These are phyloP conservation scores for Hirtodrosophila duncani DNA, from an alignment of 2,888 invertebrate species.

Conservation along the genomic window DNA sequence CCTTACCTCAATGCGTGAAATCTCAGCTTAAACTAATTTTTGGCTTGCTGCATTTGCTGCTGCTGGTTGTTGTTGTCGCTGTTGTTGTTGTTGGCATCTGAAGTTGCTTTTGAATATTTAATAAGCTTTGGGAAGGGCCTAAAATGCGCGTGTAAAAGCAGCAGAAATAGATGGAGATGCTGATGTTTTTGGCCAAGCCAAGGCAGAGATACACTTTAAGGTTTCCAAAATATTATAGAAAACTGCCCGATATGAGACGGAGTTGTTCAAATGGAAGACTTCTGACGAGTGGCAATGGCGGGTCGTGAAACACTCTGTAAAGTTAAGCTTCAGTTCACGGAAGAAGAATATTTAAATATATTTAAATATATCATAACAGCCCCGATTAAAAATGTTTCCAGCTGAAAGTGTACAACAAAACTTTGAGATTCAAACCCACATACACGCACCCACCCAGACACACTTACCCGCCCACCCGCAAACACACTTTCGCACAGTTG, in stretches of 20 bases:
- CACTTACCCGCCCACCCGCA: neutral
- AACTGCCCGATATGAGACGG: too few species aligned
- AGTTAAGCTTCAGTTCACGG: too few species aligned
- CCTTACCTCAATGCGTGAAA: conserved; percentile 33
- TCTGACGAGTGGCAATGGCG: too few species aligned
- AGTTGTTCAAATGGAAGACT: too few species aligned
- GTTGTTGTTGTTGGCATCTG: conserved; percentile 28
- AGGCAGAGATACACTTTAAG: neutral
- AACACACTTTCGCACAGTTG: conserved; percentile 18
- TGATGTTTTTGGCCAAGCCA: neutral
- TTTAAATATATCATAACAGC: too few species aligned
- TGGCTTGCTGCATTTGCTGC: conserved; percentile 58
- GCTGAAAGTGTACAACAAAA: neutral
- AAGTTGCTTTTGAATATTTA: conserved; percentile 67
- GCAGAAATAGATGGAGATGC: conserved; percentile 1
- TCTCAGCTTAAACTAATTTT: conserved; percentile 71
- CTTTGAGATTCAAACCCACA: conserved; percentile 33
- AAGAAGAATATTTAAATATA: too few species aligned
- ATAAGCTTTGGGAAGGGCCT: conserved; percentile 45
- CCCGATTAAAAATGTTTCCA: too few species aligned
- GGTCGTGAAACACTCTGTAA: too few species aligned
- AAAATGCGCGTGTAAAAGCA: conserved; percentile 28
- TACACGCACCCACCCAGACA: neutral
- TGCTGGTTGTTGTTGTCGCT: conserved; percentile 13
- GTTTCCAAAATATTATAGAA: too few species aligned